Evolutionary conservation across 92 coral and sea anemone genomes (phyloP).

Genomic region (Actinernus sp.): DNA sequence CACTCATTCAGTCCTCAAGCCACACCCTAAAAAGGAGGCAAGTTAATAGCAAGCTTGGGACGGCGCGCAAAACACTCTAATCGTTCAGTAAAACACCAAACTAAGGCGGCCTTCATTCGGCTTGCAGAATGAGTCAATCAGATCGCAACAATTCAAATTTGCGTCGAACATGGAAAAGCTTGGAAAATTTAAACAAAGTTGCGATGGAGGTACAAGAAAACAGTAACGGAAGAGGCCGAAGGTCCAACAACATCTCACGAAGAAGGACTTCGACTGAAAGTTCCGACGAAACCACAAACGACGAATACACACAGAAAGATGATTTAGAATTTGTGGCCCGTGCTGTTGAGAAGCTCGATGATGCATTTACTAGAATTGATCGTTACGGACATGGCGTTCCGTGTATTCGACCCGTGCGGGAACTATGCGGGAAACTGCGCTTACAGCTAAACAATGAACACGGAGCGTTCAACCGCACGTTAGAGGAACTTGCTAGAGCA

Average conservation of each 20-base stretch:
- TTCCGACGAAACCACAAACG: conserved; percentile 45
- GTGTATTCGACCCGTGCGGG: conserved; percentile 91
- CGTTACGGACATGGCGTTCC: conserved; percentile 97
- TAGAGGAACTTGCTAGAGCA: conserved; percentile 60
- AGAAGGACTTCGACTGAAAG: conserved; percentile 46
- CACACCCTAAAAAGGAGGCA: too few relatives aligned
- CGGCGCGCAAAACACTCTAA: too few relatives aligned
- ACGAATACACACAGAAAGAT: conserved; percentile 37
- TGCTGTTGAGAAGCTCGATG: conserved; percentile 72
- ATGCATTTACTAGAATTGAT: conserved; percentile 81
- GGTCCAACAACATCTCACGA: conserved; percentile 1
- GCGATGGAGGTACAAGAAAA: conserved; percentile 84
- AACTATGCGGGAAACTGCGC: conserved; percentile 83
- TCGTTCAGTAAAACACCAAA: too few relatives aligned
- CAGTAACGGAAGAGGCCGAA: conserved; percentile 19
- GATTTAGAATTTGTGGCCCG: conserved; percentile 68
- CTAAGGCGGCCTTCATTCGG: too few relatives aligned
- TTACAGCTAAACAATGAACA: conserved; percentile 81
- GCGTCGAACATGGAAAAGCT: conserved; percentile 82
- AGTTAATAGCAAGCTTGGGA: too few relatives aligned
- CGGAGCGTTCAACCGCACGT: conserved; percentile 83
- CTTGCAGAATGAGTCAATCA: conserved; percentile 16
- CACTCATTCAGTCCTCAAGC: too few relatives aligned
- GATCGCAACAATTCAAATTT: conserved; percentile 14
- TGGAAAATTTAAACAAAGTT: conserved; percentile 78